These are phyloP conservation scores for Amphimedon queenslandica DNA, from an alignment of 37 sponge, comb jelly and placozoan species.

Conservation along the genomic window DNA sequence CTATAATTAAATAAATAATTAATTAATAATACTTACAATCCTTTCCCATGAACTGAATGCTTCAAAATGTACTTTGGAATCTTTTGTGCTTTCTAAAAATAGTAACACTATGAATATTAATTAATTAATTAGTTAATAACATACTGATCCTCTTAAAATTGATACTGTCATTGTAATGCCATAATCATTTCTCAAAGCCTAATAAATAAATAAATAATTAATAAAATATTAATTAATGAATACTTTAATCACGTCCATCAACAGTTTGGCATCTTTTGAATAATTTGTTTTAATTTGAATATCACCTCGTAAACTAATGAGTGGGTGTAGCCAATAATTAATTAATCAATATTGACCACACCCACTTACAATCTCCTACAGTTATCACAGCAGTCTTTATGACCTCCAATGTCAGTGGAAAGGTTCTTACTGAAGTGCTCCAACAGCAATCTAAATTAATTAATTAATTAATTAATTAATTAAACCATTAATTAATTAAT, in stretches of 20 bases:
- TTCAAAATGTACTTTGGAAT: background rate
- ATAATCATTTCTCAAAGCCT: background rate
- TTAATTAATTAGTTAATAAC: background rate
- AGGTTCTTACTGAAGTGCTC: conserved; percentile 12
- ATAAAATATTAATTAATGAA: too few relatives aligned
- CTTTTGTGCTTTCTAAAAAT: conserved; percentile 10
- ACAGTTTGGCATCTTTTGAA: conserved; percentile 23
- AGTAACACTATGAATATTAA: background rate
- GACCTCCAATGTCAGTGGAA: conserved; percentile 7
- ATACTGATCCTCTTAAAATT: conserved; percentile 49
- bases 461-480: background rate
- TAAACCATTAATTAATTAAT: background rate
- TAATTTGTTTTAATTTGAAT: conserved; percentile 4
- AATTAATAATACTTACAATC: conserved; percentile 8
- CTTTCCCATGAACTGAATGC: background rate
- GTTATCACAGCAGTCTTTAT: conserved; percentile 41
- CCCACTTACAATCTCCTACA: conserved; percentile 38
- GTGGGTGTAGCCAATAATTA: background rate
- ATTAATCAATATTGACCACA: too few relatives aligned
- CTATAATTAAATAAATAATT: background rate
- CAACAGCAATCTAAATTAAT: conserved; percentile 6
- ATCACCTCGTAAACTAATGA: too few relatives aligned
- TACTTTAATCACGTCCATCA: conserved; percentile 17
- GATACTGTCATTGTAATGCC: conserved; percentile 13
- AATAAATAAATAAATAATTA: too few relatives aligned